Conservation (phyloP, 2,113 vertebrate species). For the Microtus pennsylvanicus region DNA sequence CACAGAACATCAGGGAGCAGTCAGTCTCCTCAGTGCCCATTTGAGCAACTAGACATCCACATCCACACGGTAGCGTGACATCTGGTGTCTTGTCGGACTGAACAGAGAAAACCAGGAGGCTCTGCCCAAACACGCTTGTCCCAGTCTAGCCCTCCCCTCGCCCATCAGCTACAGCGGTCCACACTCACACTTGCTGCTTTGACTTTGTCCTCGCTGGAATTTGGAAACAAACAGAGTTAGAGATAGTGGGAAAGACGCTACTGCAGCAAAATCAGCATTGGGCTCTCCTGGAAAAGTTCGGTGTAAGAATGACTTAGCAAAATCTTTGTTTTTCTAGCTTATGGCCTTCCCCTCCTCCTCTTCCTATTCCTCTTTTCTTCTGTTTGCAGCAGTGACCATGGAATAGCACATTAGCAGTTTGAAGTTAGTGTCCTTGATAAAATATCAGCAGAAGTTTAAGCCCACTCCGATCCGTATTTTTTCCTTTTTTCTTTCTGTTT, state of each 20-base stretch:
- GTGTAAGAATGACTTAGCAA: constrained; percentile 66
- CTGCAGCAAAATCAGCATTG: not conserved
- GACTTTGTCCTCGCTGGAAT: not conserved
- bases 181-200: not conserved
- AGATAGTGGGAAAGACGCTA: not conserved
- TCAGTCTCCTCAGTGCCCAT: not conserved
- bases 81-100: not conserved
- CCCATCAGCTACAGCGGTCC: not conserved
- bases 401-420: not conserved
- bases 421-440: not conserved
- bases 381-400: not conserved
- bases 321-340: not conserved
- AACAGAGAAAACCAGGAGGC: not conserved
- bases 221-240: not conserved
- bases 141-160: accelerated
- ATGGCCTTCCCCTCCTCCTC: not conserved
- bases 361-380: not conserved
- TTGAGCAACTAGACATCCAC: not conserved
- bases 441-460: not conserved
- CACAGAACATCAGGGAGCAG: not conserved
- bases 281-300: constrained; percentile 17
- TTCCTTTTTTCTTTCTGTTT: no score
- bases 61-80: not conserved
- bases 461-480: not conserved
- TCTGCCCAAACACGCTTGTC: not conserved